Evolutionary conservation across 2,797 vertebrate species (phyloP), one percentile per base, ranked within the genome.

Genomic region (Enteromius treurensis): DNA sequence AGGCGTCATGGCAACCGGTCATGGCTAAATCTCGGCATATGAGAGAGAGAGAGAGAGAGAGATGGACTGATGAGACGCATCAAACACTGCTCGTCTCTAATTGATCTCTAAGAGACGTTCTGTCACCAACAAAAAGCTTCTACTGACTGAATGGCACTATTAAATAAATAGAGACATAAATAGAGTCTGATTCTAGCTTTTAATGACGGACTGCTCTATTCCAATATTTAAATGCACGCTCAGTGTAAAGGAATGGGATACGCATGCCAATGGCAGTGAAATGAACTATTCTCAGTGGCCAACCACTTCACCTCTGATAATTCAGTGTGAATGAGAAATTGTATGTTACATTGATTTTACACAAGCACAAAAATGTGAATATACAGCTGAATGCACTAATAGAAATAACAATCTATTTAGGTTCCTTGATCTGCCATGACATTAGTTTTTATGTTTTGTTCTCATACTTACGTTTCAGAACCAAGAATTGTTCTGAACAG

Each of bases 1-100:
- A 91, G 91, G 87, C 91, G 91, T 93, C 94, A 95, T 94, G 93
- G 93, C 93, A 95, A 93, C 92, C 88, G 91, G 90, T 93, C 87
- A 87, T 81, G 90, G 89, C 90, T 93, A 87, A 86, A 87, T 86
- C 88, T 85, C 85, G 76, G 84, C 90, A 89, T 91, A 88, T 21
- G 75, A 87, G 68, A 67, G 55, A 85, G 62, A 45, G 40, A 42
- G 37, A 77, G 40, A 64, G 77, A 83, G 26, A 85, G 32, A 49
- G 32, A 11, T 23, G 17, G 51, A 62, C 58, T 89, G 89, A 90
- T 88, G 92, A 90, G 79, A 55, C 34, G 76, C 77, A 85, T 85
- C 78, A 85, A 64, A 84, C 67, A 74, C 75, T 49, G 65, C 55
- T 53, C 89, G 42, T 34, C 85, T 82, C 79, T 85, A 86, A 87